Base-by-base conservation (phyloP, 2,888 invertebrate genomes). In the Pristionchus fissidentatus region DNA sequence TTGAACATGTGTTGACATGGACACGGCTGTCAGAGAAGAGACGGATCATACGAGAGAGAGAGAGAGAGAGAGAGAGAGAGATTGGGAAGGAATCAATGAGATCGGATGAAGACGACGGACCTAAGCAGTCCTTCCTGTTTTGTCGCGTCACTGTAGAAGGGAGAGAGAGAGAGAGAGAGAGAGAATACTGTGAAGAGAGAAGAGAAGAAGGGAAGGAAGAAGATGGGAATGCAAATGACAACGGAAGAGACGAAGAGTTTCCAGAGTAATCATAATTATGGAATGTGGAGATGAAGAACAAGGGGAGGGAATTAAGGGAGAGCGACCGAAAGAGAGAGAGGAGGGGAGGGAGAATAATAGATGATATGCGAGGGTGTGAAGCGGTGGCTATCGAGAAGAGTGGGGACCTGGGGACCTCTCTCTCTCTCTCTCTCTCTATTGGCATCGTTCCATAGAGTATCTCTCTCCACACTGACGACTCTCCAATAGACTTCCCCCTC, bases 361-460 rank as follows among this genome's bases (percentile, higher is more conserved):
- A 70, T 70, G 70, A 70, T 70, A 70, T 70, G 38, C 26, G 70
- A 70, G 70, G 70, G 70, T 70, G 70, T 70, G 41, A 41, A 70
- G 38, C 22, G 70, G 41, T 26, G 41, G 43, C 70, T 41, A 41
- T 70, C 70, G 22, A 13, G 22, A n/a, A 43, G 70, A 70, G 70
- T 66, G 41, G 43, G 70, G n/a, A 70, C n/a, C n/a, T n/a, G n/a
- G n/a, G n/a, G n/a, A n/a, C n/a, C n/a, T n/a, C n/a, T n/a, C n/a
- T n/a, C n/a, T n/a, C n/a, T n/a, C n/a, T n/a, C n/a, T n/a, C n/a
- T 41, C 4, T 19, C 66, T 66, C 66, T 70, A 70, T 70, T 70
- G 70, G 70, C 70, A 70, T 70, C 70, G 70, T 70, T 70, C 70
- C 70, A 70, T 22, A 38, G 70, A 70, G 70, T 70, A 70, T 70